Base-by-base conservation (phyloP, 2,113 vertebrate species). In the Rhadina sibilatrix region DNA sequence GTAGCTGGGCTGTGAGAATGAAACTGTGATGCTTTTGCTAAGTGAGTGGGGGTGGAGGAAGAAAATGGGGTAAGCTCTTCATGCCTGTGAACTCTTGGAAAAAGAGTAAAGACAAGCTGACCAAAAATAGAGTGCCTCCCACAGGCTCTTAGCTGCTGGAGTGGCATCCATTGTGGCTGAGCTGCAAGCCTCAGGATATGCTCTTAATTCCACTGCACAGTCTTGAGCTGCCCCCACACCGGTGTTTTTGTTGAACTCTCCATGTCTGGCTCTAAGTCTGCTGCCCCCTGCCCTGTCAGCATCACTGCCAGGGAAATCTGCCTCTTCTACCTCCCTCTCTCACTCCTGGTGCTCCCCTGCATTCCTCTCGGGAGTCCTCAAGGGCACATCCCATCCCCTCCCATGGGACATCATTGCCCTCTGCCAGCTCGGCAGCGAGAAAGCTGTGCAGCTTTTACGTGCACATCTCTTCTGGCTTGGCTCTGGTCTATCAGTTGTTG, bases 71-170 rank as follows among this genome's bases (percentile, higher is more conserved):
- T 90, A 70, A 81, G 77, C 38, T 89, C 31, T 80, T 90, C 40
- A 24, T 65, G 71, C 59, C 52, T 84, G 56, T 78, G 59, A 50
- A 78, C 50, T 47, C 72, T 69, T 90, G 82, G 82, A 75, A 87
- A 75, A 83, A 65, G 38, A 90, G 42, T 27, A 76, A 71, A 88
- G 83, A 85, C 40, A 50, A 83, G 18, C 57, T 80, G 76, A 76
- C 49, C 38, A 63, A 83, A 94, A 91, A 71, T 47, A 90, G 83
- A 76, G 42, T 89, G 42, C 38, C 37, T 95, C 69, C 81, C 64
- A 65, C 77, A 77, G 59, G 44, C 81, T 96, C 30, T 83, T 71
- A 42, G 42, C 80, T 49, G 56, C 49, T 72, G 68, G 35, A 89
- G 72, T 0, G 0, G 30, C 37, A 77, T 77, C 68, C 81, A 6